Evolutionary conservation across 2,888 invertebrate species (phyloP).

Genomic region (Icerya purchasi): DNA sequence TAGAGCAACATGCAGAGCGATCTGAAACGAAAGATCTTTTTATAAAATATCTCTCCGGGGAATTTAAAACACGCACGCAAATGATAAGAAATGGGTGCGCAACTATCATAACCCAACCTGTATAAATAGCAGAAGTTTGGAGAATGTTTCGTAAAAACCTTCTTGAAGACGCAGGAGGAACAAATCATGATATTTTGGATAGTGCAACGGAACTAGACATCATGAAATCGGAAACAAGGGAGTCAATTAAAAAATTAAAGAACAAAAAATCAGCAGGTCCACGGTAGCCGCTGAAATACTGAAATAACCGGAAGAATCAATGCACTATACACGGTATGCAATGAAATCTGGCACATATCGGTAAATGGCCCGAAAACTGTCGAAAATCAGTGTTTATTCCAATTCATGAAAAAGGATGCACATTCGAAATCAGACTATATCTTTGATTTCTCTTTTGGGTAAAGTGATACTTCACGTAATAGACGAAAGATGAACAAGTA

Average conservation of each 20-base stretch:
- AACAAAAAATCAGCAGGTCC: no score
- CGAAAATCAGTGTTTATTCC: neutral
- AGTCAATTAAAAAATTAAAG: no score
- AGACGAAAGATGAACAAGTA: neutral
- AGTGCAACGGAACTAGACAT: no score
- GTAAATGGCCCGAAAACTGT: neutral
- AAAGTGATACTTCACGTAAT: neutral
- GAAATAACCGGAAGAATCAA: neutral
- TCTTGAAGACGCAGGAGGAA: no score
- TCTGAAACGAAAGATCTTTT: neutral
- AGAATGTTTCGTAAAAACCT: neutral
- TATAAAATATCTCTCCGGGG: neutral
- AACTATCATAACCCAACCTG: no score
- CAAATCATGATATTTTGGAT: no score
- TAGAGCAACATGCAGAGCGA: no score
- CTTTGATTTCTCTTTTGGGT: neutral
- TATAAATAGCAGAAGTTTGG: neutral
- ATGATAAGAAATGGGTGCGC: no score
- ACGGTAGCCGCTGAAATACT: no score
- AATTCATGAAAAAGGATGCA: neutral
- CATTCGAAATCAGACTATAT: neutral
- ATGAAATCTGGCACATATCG: no score
- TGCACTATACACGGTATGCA: no score
- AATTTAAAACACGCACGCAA: neutral
- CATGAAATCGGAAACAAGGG: no score